phyloP scores from a whole-genome alignment of 2,797 vertebrate species.

The Selene dorsalis region DNA sequence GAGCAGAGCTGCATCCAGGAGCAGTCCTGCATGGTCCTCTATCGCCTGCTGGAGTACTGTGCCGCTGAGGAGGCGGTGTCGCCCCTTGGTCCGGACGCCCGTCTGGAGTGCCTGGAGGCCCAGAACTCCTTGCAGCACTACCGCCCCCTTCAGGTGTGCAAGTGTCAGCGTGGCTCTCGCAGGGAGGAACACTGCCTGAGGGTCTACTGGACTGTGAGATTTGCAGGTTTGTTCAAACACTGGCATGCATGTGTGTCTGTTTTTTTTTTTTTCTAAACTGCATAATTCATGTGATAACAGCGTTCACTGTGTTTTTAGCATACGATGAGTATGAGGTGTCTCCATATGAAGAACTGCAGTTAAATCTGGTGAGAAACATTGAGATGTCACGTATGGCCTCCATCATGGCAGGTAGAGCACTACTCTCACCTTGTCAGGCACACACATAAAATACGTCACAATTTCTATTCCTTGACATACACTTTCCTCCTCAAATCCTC shows the following conservation, averaged over 20 bases:
- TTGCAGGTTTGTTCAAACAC: slow-evolving; percentile 71
- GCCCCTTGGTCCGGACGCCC: slow-evolving; percentile 74
- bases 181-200: slow-evolving; percentile 89
- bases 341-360: slow-evolving; percentile 88
- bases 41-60: slow-evolving; percentile 87
- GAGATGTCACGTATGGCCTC: slow-evolving; percentile 88
- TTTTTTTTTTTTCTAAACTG: neutral
- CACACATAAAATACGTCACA: neutral
- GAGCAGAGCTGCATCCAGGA: slow-evolving; percentile 87
- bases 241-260: neutral
- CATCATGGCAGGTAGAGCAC: slow-evolving; percentile 86
- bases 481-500: slow-evolving; percentile 2
- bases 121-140: slow-evolving; percentile 84
- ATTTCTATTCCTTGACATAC: neutral
- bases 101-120: slow-evolving; percentile 86
- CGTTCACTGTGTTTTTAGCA: slow-evolving; percentile 72
- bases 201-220: slow-evolving; percentile 91
- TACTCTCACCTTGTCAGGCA: neutral
- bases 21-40: slow-evolving; percentile 84
- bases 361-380: slow-evolving; percentile 86
- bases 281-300: neutral
- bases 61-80: slow-evolving; percentile 79
- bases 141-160: slow-evolving; percentile 89
- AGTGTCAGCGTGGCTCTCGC: slow-evolving; percentile 89
- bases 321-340: slow-evolving; percentile 89